Evolutionary conservation across 2,113 vertebrate species (phyloP), one percentile per base, ranked within the genome.

Genomic region (Hemichromis elongatus): DNA sequence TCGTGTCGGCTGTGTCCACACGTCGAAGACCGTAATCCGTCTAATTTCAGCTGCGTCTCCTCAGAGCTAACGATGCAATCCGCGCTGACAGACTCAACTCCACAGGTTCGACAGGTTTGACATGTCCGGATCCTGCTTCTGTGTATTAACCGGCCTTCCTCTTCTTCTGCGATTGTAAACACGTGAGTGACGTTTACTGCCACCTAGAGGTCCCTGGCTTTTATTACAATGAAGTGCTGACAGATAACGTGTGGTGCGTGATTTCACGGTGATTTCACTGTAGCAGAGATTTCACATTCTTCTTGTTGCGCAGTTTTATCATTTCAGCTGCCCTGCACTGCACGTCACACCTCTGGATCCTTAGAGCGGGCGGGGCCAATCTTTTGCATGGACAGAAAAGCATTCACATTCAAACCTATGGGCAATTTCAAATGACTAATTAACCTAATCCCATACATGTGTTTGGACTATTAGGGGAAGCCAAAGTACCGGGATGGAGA

Each of bases 61-160:
- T 26, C 18, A 19, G 7, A 3, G 16, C 5, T 61, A 9, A 53
- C 33, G 3, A 1, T 7, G 3, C 3, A 63, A 83, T 84, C 70
- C 52, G 19, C 33, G 8, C 3, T 77, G 57, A 85, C 88, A 77
- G 77, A 83, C 2, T 1, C 12, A 21, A 1, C 0, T 3, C 10
- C 81, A 85, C 87, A 89, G 83, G 24, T 52, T 78, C 80, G 42
- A 81, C 9, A 55, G 2, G 14, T 73, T 80, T 53, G 77, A 40
- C 28, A 80, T 4, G 8, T 73, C 77, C 14, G 1, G n/a, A 42
- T 82, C 42, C 47, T 81, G 79, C 83, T 94, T 95, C 92, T 91
- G 92, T 42, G 86, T 92, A 80, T 77, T 26, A 77, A 42, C 33
- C 3, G n/a, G 10, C 2, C 6, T 28, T 21, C 13, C 21, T 90